Evolutionary conservation across 2,113 vertebrate species (phyloP).

Genomic region (Hylia prasina): DNA sequence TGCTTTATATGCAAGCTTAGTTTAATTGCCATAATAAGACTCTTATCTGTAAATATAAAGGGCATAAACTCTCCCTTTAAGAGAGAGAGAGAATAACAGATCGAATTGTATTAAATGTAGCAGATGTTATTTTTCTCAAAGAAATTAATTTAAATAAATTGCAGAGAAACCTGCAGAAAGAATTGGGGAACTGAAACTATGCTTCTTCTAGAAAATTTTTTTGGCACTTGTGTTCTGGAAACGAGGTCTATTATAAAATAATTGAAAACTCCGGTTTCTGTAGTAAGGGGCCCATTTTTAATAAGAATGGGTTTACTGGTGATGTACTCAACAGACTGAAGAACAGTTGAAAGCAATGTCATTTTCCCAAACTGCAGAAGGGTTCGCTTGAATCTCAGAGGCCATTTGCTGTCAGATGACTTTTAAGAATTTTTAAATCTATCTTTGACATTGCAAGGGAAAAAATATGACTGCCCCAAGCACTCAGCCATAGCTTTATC

Average conservation of each 20-base stretch:
- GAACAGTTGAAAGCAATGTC: neutral
- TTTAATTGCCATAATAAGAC: conserved; percentile 38
- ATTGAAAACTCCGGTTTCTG: neutral
- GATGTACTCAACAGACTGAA: neutral
- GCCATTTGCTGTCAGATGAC: neutral
- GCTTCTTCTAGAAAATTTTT: conserved; percentile 31
- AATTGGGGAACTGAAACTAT: neutral
- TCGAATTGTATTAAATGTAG: neutral
- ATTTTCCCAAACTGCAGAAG: neutral
- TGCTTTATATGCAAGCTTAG: neutral
- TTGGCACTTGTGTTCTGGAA: neutral
- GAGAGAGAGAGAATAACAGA: conserved; percentile 23
- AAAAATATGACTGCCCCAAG: conserved; percentile 2
- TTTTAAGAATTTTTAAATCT: conserved; percentile 17
- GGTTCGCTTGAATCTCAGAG: neutral
- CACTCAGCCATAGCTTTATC: neutral
- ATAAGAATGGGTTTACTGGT: neutral
- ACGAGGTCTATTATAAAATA: neutral
- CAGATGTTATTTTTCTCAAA: conserved; percentile 48
- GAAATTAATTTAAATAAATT: conserved; percentile 43
- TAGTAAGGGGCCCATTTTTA: neutral
- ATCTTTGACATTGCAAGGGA: neutral
- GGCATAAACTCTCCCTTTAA: conserved; percentile 6
- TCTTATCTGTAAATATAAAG: conserved; percentile 37
- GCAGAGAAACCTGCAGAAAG: neutral